Conservation (phyloP, 2,888 invertebrate genomes). For the Melikaiella ostensackeni region DNA sequence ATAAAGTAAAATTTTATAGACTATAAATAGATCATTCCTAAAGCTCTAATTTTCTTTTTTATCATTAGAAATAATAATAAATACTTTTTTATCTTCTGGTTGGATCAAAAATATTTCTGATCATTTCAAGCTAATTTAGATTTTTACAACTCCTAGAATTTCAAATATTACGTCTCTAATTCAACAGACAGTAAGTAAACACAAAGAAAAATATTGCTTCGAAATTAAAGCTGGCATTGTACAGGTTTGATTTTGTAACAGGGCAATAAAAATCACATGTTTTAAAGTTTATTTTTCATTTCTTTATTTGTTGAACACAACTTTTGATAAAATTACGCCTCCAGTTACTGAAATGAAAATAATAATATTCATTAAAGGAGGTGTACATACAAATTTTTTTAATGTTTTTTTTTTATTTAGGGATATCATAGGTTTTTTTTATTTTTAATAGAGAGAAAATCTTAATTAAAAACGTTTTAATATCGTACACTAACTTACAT, state of each 20-base stretch:
- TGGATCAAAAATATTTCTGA: neutral
- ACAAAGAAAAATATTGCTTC: neutral
- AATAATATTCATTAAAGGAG: neutral
- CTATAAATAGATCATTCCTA: neutral
- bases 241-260: neutral
- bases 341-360: neutral
- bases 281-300: neutral
- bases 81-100: neutral
- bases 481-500: too few species aligned
- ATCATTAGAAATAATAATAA: neutral
- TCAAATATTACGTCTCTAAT: neutral
- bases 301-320: neutral
- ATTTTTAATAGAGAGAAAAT: too few species aligned
- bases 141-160: neutral
- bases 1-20: neutral
- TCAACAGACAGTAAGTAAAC: neutral
- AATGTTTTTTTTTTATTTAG: neutral
- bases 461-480: too few species aligned
- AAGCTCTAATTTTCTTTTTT: neutral
- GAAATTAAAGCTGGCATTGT: neutral
- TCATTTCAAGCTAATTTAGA: neutral
- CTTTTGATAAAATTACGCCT: neutral
- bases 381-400: neutral
- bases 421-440: too few species aligned
- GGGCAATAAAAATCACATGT: neutral